Evolutionary conservation across 2,888 invertebrate species (phyloP).

Genomic region (Meta bourneti): DNA sequence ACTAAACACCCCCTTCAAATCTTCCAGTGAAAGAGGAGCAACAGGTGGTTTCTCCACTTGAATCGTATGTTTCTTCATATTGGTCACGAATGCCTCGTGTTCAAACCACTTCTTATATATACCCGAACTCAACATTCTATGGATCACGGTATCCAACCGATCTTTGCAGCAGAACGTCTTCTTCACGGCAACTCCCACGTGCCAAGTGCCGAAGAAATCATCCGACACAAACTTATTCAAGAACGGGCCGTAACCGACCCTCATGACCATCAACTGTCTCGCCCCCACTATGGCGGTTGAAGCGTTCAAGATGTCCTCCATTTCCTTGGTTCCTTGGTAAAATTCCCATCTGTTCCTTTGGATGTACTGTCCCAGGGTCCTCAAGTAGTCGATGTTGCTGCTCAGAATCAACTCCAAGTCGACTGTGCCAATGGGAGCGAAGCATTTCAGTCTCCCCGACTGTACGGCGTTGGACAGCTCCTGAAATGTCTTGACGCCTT

Average conservation of each 20-base stretch:
- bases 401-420: not conserved
- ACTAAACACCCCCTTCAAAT: not conserved
- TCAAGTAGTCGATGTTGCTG: not conserved
- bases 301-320: not conserved
- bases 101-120: not conserved
- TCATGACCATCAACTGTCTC: not conserved
- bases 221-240: not conserved
- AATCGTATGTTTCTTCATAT: not conserved
- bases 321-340: not conserved
- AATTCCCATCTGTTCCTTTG: not conserved
- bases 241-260: not conserved
- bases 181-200: not conserved
- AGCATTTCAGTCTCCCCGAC: not conserved
- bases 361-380: not conserved
- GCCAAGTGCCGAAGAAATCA: not conserved
- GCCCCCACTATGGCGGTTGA: not conserved
- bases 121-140: not conserved
- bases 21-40: not conserved
- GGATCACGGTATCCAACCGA: not conserved
- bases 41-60: not conserved
- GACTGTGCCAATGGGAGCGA: not conserved
- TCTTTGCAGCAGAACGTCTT: constrained; percentile 19
- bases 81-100: not conserved
- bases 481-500: not conserved
- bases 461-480: not conserved